phyloP scores from a whole-genome alignment of 2,797 vertebrate species.

The Sebastiscus tertius region DNA sequence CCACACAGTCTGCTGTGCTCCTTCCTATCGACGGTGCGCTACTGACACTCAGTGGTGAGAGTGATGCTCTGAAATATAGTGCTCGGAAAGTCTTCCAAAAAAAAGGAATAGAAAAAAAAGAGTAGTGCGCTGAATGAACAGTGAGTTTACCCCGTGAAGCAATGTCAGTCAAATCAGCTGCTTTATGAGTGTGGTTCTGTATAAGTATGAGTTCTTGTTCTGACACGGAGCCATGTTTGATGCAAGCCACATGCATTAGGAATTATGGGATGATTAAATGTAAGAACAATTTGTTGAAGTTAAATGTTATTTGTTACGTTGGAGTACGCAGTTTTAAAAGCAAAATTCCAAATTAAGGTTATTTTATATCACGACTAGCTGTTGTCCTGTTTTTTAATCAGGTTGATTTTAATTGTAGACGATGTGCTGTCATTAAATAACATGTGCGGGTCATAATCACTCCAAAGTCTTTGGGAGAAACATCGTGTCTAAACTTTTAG shows the following conservation, averaged over 20 bases:
- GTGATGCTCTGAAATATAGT: neutral
- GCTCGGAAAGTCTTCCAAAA: constrained; percentile 13
- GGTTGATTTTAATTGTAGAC: neutral
- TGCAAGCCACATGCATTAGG: neutral
- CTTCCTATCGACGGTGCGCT: constrained; percentile 28
- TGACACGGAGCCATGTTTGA: constrained; percentile 11
- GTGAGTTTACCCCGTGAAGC: neutral
- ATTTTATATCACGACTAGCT: neutral
- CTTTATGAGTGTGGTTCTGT: neutral
- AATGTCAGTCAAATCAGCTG: neutral
- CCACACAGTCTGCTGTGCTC: constrained; percentile 4
- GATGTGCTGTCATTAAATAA: neutral
- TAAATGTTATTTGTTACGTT: neutral
- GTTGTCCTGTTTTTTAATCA: neutral
- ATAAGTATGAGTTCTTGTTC: neutral
- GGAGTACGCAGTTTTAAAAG: constrained; percentile 13
- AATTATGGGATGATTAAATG: constrained; percentile 13
- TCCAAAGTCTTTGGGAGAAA: neutral
- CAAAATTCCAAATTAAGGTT: neutral
- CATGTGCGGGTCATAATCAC: neutral
- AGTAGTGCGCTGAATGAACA: neutral
- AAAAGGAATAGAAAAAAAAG: neutral
- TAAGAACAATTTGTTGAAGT: constrained; percentile 22
- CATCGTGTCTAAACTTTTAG: neutral
- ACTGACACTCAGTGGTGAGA: constrained; percentile 72